Evolutionary conservation across 64 coral and sea anemone species (phyloP).

Genomic region (Anthopleura sola): DNA sequence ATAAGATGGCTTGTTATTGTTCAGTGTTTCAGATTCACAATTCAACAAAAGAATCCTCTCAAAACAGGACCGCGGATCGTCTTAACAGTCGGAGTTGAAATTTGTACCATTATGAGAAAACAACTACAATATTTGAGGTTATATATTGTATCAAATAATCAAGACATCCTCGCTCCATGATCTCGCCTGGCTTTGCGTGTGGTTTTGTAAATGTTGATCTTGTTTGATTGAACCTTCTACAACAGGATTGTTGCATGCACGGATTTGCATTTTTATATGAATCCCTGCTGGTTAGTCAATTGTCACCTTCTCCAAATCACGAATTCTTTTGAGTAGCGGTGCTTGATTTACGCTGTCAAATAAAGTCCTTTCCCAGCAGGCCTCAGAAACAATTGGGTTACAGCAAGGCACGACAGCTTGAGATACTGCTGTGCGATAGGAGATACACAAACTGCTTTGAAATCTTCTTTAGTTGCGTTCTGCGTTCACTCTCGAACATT

Average conservation of each 20-base stretch:
- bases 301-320: not conserved
- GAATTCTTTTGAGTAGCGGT: slow-evolving; percentile 7
- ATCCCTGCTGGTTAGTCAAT: slow-evolving; percentile 5
- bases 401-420: not conserved
- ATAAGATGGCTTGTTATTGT: not conserved
- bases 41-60: not conserved
- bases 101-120: not conserved
- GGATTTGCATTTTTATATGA: slow-evolving; percentile 1
- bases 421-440: not conserved
- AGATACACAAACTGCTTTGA: not conserved
- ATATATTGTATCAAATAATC: not conserved
- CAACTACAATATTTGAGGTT: not conserved
- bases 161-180: not conserved
- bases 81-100: not conserved
- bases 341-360: slow-evolving; percentile 5
- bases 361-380: slow-evolving; percentile 9
- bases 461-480: not conserved
- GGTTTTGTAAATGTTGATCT: not conserved
- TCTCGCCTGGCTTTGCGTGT: not conserved
- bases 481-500: not conserved
- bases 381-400: not conserved
- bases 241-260: not conserved
- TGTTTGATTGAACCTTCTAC: not conserved
- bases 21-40: not conserved
- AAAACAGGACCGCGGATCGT: not conserved